Evolutionary conservation across 30 jellyfish, hydroid and myxozoan species (phyloP), one percentile per base, ranked within the genome.

Genomic region (Haliclystus octoradiatus): DNA sequence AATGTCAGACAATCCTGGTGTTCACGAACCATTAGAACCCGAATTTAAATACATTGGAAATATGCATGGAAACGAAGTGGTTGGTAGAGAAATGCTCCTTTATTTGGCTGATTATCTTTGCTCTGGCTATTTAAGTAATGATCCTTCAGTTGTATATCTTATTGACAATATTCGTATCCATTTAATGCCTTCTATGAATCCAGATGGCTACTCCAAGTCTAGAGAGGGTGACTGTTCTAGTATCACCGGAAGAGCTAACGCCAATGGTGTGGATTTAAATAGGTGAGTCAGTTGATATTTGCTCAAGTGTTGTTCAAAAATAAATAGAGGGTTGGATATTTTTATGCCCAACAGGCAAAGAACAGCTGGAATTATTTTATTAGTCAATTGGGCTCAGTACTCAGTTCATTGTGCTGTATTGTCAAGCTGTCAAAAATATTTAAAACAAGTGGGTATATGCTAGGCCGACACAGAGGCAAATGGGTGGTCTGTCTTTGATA

Each of bases 11-110:
- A 79, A 92, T 32, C 99, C 99, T 3, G 99, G 99, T 26, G 67
- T 32, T 12, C 92, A 92, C 66, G 83, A 52, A 49, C 84, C 78
- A 5, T 69, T 92, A 30, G 82, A 77, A 50, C 99, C 99, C 5
- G 86, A 92, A 32, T 92, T 92, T 69, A 92, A 92, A 70, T 92
- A 92, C 63, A 75, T 92, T 46, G 99, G 94, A 23, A 92, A 92
- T 57, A 92, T 92, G 99, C 99, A 92, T 71, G 99, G 99, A 0
- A 92, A 92, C 60, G 99, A 92, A 83, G 99, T 84, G 15, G 94
- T 92, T 23, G 99, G 99, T 13, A 69, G 99, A 19, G 99, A 82
- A 74, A 70, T 83, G 80, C 69, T 92, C 70, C 74, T 92, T 53
- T 66, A 84, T 33, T 61, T 92, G 63, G 49, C 82, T 72, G 94